phyloP scores from a whole-genome alignment of 2,797 vertebrate species.

The Prunella strophiata region DNA sequence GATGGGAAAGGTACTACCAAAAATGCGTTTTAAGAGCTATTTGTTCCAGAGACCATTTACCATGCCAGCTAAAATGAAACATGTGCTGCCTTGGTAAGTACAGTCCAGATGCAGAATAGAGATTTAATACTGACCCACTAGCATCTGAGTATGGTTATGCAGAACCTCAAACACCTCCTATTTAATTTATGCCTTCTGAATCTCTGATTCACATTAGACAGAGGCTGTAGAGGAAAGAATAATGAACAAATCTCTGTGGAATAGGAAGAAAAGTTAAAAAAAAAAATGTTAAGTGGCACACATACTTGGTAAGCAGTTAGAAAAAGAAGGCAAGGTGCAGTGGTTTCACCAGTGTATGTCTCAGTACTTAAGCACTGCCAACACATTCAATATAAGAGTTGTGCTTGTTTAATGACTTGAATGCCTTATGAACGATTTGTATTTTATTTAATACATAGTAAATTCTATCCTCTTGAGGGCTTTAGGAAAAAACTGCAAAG shows the following conservation, averaged over 20 bases:
- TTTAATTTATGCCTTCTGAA: conserved; percentile 4
- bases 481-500: background rate
- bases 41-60: background rate
- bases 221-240: background rate
- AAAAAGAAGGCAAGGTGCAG: background rate
- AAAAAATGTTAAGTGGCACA: background rate
- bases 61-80: background rate
- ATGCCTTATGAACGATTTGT: background rate
- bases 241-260: background rate
- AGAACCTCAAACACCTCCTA: background rate
- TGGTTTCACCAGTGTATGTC: background rate
- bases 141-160: background rate
- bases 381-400: background rate
- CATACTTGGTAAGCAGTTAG: background rate
- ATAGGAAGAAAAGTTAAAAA: background rate
- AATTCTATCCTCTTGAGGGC: background rate
- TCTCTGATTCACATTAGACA: background rate
- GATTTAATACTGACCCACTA: background rate
- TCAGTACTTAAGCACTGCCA: background rate
- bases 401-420: background rate
- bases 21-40: background rate
- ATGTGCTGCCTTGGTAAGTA: background rate
- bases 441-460: background rate
- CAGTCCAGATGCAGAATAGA: background rate
- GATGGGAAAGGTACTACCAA: background rate